Base-by-base conservation (phyloP, 2,888 invertebrate genomes). In the Steinernema scapterisci region DNA sequence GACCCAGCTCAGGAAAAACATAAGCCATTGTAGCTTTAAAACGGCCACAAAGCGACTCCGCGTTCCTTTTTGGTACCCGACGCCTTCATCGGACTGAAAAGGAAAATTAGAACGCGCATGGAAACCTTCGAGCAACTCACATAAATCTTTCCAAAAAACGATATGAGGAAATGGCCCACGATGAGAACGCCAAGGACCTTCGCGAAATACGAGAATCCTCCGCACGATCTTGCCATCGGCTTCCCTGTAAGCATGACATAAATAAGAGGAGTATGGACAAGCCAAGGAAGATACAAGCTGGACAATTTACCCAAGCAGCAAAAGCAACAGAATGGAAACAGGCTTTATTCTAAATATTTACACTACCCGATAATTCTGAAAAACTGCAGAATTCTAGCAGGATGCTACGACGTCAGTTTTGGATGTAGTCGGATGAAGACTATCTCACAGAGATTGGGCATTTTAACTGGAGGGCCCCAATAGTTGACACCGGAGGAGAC, bases 391-490 rank as follows among this genome's bases (percentile, higher is more conserved):
- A 44, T 38, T 3, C 27, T 56, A 0, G 3, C 27, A 72, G 44
- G 9, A 11, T 9, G 56, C 75, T n/a, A 44, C 11, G 27, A 54
- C 13, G 21, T 3, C 1, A 45, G 38, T 43, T 56, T 71, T 7
- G 31, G 70, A 21, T 70, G 76, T 43, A 79, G 71, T 25, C 71
- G 38, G 45, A 79, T 38, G 5, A 78, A 52, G 13, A 75, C 72
- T 13, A 89, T 88, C 80, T 89, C 89, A 77, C 86, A 88, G 7
- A 82, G 80, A 25, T 88, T 86, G 51, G 84, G 84, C 76, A 89
- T 87, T 76, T 89, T 85, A 77, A 89, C 84, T 0, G 89, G 89
- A 7, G 89, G 87, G 16, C 89, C 89, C 87, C 88, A 89, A 77
- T 87, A 89, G 76, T 87, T 84, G n/a, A 85, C 85, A 16, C 86